Evolutionary conservation across 2,113 vertebrate species (phyloP).

Genomic region (Hucho hucho): DNA sequence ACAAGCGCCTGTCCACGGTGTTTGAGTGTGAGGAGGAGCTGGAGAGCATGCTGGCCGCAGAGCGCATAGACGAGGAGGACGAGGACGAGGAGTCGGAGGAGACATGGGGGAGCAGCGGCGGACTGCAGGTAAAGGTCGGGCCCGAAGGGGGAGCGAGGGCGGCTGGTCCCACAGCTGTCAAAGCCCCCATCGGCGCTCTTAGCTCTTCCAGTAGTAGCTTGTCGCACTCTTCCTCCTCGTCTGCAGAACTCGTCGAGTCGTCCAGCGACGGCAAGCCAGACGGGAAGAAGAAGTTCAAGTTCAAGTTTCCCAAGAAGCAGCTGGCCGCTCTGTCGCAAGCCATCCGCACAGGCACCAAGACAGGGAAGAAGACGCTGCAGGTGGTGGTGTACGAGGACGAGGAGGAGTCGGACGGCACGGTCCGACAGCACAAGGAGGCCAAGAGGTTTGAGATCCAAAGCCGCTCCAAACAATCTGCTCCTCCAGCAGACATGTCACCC

Average conservation of each 20-base stretch:
- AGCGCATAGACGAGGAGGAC: conserved; percentile 90
- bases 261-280: conserved; percentile 77
- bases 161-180: not conserved
- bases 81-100: conserved; percentile 83
- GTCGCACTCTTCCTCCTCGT: conserved; percentile 59
- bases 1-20: conserved; percentile 95
- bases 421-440: conserved; percentile 87
- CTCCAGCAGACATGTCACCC: not conserved
- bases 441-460: conserved; percentile 85
- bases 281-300: conserved; percentile 95
- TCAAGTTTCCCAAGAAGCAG: conserved; percentile 97
- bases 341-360: conserved; percentile 88
- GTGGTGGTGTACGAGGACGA: conserved; percentile 98
- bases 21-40: conserved; percentile 96
- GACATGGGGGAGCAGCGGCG: conserved; percentile 49
- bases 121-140: not conserved
- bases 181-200: not conserved
- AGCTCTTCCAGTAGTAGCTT: conserved; percentile 27
- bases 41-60: conserved; percentile 87
- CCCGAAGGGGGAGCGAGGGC: not conserved
- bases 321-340: conserved; percentile 90
- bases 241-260: conserved; percentile 45
- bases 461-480: conserved; percentile 31
- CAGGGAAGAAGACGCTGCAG: conserved; percentile 95
- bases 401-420: conserved; percentile 86